A percentile compares a stretch with the other conserved stretches of the same genome.
phyloP scores from a whole-genome alignment of 2,113 vertebrate genomes.

The Chaetorhynchus papuensis region DNA sequence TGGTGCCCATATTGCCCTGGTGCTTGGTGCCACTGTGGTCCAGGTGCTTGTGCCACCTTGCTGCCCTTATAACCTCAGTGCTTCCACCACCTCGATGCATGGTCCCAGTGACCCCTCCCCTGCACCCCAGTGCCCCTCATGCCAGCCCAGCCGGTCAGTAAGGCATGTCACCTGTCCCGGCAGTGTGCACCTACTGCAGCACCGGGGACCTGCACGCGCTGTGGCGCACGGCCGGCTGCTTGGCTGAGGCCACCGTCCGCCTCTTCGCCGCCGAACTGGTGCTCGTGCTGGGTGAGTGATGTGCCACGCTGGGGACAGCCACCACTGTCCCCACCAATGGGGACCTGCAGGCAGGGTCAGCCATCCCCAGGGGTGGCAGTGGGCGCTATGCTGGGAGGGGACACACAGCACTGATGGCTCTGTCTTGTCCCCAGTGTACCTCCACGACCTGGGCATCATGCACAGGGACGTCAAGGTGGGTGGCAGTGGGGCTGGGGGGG shows the following conservation, averaged over 20 bases:
- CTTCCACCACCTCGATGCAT: rapidly evolving
- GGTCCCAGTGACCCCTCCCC: too few relatives aligned
- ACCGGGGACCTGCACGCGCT: constrained; percentile 88
- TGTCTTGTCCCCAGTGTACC: constrained; percentile 77
- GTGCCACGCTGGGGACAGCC: background rate
- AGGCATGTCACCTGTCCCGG: background rate
- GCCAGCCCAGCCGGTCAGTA: background rate
- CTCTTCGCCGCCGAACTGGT: constrained; percentile 91
- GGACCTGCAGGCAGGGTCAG: background rate
- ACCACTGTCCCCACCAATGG: rapidly evolving
- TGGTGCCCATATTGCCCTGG: background rate
- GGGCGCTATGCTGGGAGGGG: background rate
- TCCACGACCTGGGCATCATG: constrained; percentile 90
- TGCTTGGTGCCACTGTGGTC: background rate
- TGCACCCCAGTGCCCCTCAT: rapidly evolving
- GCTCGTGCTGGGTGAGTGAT: constrained; percentile 85
- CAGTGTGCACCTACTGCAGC: constrained; percentile 94
- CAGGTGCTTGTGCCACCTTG: background rate
- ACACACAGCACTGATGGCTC: rapidly evolving
- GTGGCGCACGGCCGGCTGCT: constrained; percentile 82
- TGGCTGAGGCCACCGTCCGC: constrained; percentile 80
- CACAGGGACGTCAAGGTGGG: constrained; percentile 92
- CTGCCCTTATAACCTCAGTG: rapidly evolving
- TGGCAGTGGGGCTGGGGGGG: background rate
- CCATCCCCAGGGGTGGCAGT: background rate